Evolutionary conservation across 2,797 vertebrate species (phyloP).

Genomic region (Molossus molossus): DNA sequence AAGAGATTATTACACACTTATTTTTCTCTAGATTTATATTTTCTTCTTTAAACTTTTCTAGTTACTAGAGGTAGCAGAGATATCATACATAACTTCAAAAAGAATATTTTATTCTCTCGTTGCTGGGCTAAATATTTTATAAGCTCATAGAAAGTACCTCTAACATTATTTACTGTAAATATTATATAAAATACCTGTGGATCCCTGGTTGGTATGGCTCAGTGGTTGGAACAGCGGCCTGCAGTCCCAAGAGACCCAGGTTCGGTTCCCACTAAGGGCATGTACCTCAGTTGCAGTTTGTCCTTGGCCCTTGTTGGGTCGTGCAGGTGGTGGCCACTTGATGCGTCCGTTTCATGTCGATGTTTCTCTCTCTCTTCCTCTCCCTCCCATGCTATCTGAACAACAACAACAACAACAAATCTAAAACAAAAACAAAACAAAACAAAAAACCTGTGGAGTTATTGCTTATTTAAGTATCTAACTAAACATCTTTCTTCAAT

Average conservation of each 20-base stretch:
- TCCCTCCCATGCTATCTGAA: no score
- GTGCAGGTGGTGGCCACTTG: no score
- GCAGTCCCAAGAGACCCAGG: no score
- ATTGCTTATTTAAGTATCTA: background rate
- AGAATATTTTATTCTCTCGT: background rate
- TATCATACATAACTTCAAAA: background rate
- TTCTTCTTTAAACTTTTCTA: background rate
- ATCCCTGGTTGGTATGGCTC: no score
- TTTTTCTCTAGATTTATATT: constrained; percentile 5
- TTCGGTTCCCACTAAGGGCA: no score
- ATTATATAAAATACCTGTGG: background rate
- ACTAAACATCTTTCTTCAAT: background rate
- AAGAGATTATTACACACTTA: background rate
- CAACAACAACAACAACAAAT: no score
- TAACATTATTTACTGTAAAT: background rate
- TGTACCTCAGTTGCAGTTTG: no score
- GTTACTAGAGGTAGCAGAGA: background rate
- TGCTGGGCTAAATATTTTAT: constrained; percentile 5
- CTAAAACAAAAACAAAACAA: no score
- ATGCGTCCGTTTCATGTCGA: no score
- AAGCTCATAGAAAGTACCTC: background rate
- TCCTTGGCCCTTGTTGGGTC: no score
- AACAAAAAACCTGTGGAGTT: background rate
- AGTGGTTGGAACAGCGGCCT: no score
- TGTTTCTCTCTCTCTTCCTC: no score